phyloP scores from a whole-genome alignment of 2,888 invertebrate species.

The Campoplex capitator region DNA sequence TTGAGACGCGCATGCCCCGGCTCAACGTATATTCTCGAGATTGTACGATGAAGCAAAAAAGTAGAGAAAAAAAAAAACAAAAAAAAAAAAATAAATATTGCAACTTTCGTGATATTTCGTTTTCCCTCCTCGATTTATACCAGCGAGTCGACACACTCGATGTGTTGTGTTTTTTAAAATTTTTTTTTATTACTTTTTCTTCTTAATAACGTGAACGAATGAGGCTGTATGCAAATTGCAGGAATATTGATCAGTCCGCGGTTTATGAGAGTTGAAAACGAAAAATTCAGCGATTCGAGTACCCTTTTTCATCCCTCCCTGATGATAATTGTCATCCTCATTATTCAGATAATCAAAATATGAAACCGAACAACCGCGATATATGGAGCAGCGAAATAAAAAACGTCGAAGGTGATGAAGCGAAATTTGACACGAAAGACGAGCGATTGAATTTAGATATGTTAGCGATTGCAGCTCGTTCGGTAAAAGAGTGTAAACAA shows the following conservation, averaged over 20 bases:
- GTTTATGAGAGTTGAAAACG: neutral
- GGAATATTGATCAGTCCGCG: constrained; percentile 32
- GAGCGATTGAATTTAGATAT: neutral
- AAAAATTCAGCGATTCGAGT: neutral
- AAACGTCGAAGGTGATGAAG: neutral
- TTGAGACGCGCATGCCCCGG: constrained; percentile 17
- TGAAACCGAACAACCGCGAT: neutral
- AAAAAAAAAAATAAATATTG: neutral
- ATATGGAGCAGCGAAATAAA: neutral
- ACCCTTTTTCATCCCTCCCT: neutral
- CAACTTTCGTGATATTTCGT: neutral
- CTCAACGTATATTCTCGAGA: neutral
- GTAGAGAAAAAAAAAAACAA: neutral
- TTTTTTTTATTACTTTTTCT: no score
- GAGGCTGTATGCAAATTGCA: neutral
- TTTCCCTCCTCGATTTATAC: neutral
- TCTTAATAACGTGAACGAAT: neutral
- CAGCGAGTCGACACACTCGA: neutral
- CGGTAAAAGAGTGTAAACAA: no score
- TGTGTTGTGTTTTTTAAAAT: no score
- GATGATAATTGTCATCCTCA: neutral
- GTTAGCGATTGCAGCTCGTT: no score
- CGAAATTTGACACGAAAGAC: neutral
- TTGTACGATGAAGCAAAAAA: neutral
- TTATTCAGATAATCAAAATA: neutral